Evolutionary conservation across 2,113 vertebrate genomes (phyloP), one percentile per base, ranked within the genome.

Genomic region (Clinocottus analis): DNA sequence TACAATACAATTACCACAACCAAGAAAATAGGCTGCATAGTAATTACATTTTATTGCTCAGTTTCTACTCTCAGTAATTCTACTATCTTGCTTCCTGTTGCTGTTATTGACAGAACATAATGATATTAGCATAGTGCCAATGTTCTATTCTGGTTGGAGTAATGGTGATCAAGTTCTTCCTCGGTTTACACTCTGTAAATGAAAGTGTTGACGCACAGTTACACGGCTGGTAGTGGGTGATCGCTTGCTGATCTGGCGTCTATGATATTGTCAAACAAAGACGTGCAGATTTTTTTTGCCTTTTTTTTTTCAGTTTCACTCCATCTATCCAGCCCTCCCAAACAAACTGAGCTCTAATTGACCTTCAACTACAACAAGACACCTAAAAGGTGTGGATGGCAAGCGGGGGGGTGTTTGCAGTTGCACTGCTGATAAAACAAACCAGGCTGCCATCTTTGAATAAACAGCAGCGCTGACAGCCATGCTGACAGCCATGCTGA

Each of bases 401-500:
- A 66, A 10, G 19, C 23, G 2, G 66, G 14, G 2, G 66, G 12
- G 12, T 77, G 84, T 89, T 91, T 90, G 88, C 39, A 84, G 35
- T 41, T 10, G 33, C 17, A 21, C 58, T 27, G 65, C 41, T 31
- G 19, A 41, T 83, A 77, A 87, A 86, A 64, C 81, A 90, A 90
- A 90, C 82, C 68, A 82, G 58, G 14, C 62, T 58, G 71, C n/a
- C 74, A 73, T 49, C 63, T 87, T 91, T 87, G 79, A 89, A 88
- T 84, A 91, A 88, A 90, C 84, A 82, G 43, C 39, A 79, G 47
- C n/a, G n/a, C n/a, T n/a, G n/a, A 72, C 47, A 51, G 13, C 3
- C 29, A 56, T 10, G 21, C 39, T 64, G 82, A 75, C 55, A 86
- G 71, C n/a, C n/a, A n/a, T n/a, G n/a, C n/a, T n/a, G n/a, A 72